phyloP scores from a whole-genome alignment of 2,113 vertebrate species.

The Salminus brasiliensis region DNA sequence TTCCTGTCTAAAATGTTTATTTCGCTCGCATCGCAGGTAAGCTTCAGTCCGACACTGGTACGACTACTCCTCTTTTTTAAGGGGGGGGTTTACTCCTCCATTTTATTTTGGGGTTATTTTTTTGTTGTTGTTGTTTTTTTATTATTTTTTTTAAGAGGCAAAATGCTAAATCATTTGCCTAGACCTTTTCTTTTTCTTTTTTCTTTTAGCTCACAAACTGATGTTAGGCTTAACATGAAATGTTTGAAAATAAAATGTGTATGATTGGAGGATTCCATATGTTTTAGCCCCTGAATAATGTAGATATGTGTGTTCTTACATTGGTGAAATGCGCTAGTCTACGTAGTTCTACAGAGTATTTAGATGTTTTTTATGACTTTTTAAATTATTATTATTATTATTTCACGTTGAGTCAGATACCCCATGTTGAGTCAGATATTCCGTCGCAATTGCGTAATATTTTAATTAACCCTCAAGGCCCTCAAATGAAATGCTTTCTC shows the following conservation, averaged over 20 bases:
- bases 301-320: background rate
- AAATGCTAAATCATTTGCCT: background rate
- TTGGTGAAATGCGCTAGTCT: background rate
- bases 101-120: background rate
- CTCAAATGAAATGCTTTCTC: no score
- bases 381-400: no score
- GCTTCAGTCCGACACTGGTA: background rate
- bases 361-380: no score
- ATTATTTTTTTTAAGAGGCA: background rate
- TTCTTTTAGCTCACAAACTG: no score
- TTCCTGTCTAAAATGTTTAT: conserved; percentile 54
- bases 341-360: no score
- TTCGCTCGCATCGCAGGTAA: conserved; percentile 2
- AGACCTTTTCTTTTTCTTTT: no score
- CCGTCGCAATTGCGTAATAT: no score
- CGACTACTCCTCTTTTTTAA: background rate
- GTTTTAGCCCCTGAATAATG: background rate
- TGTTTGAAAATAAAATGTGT: background rate
- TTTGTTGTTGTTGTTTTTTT: background rate
- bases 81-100: background rate
- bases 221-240: background rate
- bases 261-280: background rate
- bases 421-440: no score
- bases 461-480: no score
- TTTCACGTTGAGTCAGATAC: no score